Evolutionary conservation across 2,888 invertebrate genomes (phyloP), one percentile per base, ranked within the genome.

Genomic region (Therioaphis trifolii): DNA sequence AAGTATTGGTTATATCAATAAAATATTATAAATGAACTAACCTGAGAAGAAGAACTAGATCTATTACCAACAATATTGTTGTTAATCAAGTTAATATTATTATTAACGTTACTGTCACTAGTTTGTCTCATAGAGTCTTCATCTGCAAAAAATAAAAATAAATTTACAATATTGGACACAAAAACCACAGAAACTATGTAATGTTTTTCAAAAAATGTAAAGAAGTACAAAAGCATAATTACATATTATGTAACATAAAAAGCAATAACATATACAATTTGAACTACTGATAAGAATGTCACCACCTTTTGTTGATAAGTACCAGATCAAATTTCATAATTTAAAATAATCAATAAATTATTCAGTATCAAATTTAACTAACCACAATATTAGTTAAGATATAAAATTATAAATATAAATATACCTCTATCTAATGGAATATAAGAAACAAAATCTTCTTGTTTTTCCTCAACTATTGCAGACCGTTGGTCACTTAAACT

Each of bases 21-120:
- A 18, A 66, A 69, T 21, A 4, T 21, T 9, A 75, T 24, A 4
- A 55, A 71, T 24, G 5, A 35, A 63, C 71, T 74, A 49, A 82
- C 82, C 82, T 82, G 82, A 27, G 82, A 82, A 74, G 82, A 82
- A 24, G 82, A 82, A 82, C 74, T 82, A 7, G 82, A 82, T 74
- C 74, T 82, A 40, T 82, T 82, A 49, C 82, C 82, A 74, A 74
- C 27, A 63, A 82, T 63, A 63, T 82, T 82, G 40, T 82, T 82
- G 74, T 82, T 82, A 61, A 82, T 82, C n/a, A 82, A 52, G n/a
- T 82, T 46, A 74, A 82, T 82, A 63, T 82, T 82, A 52, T 82
- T 82, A 82, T 82, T 82, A 46, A 82, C 82, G 43, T 74, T 74
- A 66, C 74, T 82, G 27, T 82, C 82, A 66, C 18, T 72, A 4